Evolutionary conservation across 1,140 invertebrate species (phyloP).

Genomic region (Maniola jurtina): DNA sequence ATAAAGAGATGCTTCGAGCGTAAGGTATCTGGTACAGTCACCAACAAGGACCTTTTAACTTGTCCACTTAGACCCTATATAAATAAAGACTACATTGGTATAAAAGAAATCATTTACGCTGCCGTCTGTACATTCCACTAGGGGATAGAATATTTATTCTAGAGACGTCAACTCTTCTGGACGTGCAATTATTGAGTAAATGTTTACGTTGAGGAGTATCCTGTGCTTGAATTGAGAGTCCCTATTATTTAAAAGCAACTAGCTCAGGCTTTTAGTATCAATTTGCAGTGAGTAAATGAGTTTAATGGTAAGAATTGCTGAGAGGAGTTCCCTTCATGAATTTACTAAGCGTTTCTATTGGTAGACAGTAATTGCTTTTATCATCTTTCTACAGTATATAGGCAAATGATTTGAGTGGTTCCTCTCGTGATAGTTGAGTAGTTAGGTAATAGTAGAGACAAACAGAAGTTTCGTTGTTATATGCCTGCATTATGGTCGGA

Average conservation of each 20-base stretch:
- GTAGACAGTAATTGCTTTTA: too few species aligned
- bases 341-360: neutral
- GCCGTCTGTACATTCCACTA: slow-evolving; percentile 44
- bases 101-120: slow-evolving; percentile 7
- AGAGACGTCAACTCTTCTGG: slow-evolving; percentile 61
- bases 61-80: slow-evolving; percentile 13
- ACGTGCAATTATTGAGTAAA: slow-evolving; percentile 74
- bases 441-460: too few species aligned
- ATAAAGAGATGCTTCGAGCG: slow-evolving; percentile 69
- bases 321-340: too few species aligned
- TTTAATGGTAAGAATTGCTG: neutral
- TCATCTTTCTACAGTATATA: too few species aligned
- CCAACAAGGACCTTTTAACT: slow-evolving; percentile 22
- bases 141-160: slow-evolving; percentile 67
- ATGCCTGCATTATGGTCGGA: too few species aligned
- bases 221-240: slow-evolving; percentile 55
- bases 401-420: too few species aligned
- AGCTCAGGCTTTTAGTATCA: slow-evolving; percentile 39
- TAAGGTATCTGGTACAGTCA: slow-evolving; percentile 50
- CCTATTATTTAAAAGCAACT: slow-evolving; percentile 56
- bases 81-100: slow-evolving; percentile 24
- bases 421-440: too few species aligned
- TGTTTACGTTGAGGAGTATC: slow-evolving; percentile 62
- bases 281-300: slow-evolving; percentile 4
- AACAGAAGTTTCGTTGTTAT: too few species aligned